Base-by-base conservation (phyloP, 1,140 invertebrate genomes). In the Acromyrmex echinatior region DNA sequence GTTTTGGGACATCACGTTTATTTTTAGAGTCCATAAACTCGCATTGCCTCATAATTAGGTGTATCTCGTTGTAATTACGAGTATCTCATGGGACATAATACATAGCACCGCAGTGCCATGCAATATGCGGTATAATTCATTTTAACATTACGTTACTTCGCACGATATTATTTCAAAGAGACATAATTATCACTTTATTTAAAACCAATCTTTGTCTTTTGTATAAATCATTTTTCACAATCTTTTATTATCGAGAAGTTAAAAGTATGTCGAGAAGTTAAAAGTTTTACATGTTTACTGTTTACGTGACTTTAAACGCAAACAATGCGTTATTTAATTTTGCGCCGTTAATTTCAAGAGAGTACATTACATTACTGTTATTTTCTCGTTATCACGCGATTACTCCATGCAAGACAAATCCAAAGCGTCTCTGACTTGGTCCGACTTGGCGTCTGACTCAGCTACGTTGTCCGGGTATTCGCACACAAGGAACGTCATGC, bases 321-420 rank as follows among this genome's bases (percentile, higher is more conserved):
- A 18, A n/a, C 39, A 28, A 51, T 5, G 4, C 49, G 0, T 9
- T 16, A 51, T 79, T 65, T 66, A 68, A 80, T 68, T 25, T 68
- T 80, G 28, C 28, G 45, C 21, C 35, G 49, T 70, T 81, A 68
- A 81, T 81, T 70, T 39, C 31, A 5, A 39, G n/a, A 51, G 3
- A 51, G 3, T 18, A 53, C 76, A 39, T 78, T 78, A 62, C 74
- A 31, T 65, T 45, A 28, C 56, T 65, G 25, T 21, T 39, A 39
- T 18, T 49, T 79, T 79, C 77, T 21, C 62, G n/a, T 71, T 56
- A 81, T 81, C 78, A 21, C 31, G 25, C 16, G 35, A 70, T 80
- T 80, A 80, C 21, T 0, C 31, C 14, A 51, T 25, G n/a, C 49
- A 39, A 70, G 25, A 78, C 58, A 78, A 78, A 78, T 28, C 21